Percentiles rank a stretch among this genome's conserved stretches.
Conservation (phyloP, 2,113 vertebrate genomes). For the Murina feae region DNA sequence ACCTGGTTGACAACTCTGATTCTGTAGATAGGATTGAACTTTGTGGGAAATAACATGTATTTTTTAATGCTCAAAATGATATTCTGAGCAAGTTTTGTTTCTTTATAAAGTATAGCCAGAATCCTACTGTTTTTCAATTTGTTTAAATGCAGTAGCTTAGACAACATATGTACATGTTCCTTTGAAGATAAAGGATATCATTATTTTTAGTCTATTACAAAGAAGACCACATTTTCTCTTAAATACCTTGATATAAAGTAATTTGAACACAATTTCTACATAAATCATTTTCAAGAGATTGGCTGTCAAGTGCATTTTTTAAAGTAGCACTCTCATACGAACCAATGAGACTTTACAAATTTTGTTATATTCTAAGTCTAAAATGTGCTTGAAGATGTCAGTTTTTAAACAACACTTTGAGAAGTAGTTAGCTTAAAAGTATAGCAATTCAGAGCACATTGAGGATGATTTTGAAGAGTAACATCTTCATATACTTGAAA, state of each 20-base stretch:
- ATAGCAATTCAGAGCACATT: constrained; percentile 79
- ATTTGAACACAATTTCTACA: constrained; percentile 80
- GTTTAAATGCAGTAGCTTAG: constrained; percentile 74
- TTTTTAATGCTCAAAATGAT: constrained; percentile 54
- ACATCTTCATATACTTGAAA: constrained; percentile 74
- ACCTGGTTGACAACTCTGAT: constrained; percentile 24
- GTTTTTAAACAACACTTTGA: constrained; percentile 82
- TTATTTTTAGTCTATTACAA: constrained; percentile 76
- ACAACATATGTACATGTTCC: constrained; percentile 70
- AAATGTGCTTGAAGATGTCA: constrained; percentile 82
- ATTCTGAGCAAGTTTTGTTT: constrained; percentile 65
- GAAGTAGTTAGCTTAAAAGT: constrained; percentile 83
- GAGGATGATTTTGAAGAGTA: constrained; percentile 81
- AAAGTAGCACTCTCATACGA: constrained; percentile 65
- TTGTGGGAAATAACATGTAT: constrained; percentile 56
- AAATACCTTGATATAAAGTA: constrained; percentile 74
- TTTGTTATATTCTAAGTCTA: constrained; percentile 74
- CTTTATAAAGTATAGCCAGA: constrained; percentile 55
- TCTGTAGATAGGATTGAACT: constrained; percentile 4
- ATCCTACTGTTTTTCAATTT: constrained; percentile 75
- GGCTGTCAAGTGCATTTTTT: constrained; percentile 76
- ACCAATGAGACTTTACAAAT: constrained; percentile 78
- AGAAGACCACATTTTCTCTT: constrained; percentile 73
- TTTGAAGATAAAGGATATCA: constrained; percentile 65
- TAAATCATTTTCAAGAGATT: constrained; percentile 77